Conservation (phyloP, 2,797 vertebrate species). For the Distichodus sexfasciatus region DNA sequence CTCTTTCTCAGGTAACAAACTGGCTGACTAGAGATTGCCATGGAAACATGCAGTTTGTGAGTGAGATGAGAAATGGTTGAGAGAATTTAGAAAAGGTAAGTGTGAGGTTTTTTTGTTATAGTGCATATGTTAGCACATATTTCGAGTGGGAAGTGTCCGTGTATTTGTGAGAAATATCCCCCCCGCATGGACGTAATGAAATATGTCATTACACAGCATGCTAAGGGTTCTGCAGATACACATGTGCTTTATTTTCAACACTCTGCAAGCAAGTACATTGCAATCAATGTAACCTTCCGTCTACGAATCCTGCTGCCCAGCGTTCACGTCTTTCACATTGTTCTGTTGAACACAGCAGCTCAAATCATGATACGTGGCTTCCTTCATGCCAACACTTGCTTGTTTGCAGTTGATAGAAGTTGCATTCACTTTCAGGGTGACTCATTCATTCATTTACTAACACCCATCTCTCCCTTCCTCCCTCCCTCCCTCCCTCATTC, state of each 20-base stretch:
- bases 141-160: conserved; percentile 41
- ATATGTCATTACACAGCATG: conserved; percentile 44
- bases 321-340: conserved; percentile 11
- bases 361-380: conserved; percentile 1
- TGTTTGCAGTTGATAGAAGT: too few relatives aligned
- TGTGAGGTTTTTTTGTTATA: conserved; percentile 45
- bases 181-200: conserved; percentile 36
- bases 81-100: conserved; percentile 55
- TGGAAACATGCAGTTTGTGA: conserved; percentile 59
- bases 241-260: conserved; percentile 45
- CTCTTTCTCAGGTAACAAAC: conserved; percentile 54
- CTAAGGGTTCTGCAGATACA: conserved; percentile 40
- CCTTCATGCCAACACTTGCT: background rate
- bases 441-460: conserved; percentile 26
- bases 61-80: conserved; percentile 57
- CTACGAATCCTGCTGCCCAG: conserved; percentile 32
- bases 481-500: too few relatives aligned
- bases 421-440: conserved; percentile 13
- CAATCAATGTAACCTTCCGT: conserved; percentile 22
- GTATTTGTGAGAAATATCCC: conserved; percentile 34
- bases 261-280: conserved; percentile 7
- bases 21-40: conserved; percentile 56
- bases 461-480: background rate
- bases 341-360: conserved; percentile 4
- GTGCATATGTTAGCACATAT: conserved; percentile 45